These are phyloP conservation scores for Babyrousa celebensis DNA, from an alignment of 2,797 vertebrate genomes.

Conservation along the genomic window DNA sequence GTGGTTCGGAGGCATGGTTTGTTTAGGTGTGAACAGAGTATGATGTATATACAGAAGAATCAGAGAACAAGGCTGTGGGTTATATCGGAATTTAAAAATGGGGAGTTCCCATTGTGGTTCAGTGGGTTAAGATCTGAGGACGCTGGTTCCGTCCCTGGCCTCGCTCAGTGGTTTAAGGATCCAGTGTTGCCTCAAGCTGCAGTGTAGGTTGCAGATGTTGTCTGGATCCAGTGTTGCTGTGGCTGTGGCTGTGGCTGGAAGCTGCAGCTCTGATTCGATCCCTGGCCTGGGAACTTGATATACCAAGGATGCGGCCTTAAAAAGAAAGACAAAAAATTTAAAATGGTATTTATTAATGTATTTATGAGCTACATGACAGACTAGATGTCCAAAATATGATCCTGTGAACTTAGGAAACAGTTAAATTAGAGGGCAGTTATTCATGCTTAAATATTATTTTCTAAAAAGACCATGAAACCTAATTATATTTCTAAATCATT, in stretches of 20 bases:
- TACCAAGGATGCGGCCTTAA: too few relatives aligned
- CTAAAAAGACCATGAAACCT: background rate
- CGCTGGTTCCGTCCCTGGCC: too few relatives aligned
- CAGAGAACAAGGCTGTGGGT: background rate
- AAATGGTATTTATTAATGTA: background rate
- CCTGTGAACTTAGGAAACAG: constrained; percentile 38
- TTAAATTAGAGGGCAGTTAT: constrained; percentile 8
- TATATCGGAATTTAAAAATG: background rate
- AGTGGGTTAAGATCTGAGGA: too few relatives aligned
- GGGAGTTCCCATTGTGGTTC: too few relatives aligned
- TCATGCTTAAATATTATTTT: constrained; percentile 51
- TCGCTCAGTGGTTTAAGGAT: too few relatives aligned
- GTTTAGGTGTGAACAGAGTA: background rate
- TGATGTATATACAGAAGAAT: background rate
- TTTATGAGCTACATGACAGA: background rate
- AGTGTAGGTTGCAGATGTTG: too few relatives aligned
- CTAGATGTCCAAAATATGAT: constrained; percentile 22
- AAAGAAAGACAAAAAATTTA: too few relatives aligned
- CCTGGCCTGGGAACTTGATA: too few relatives aligned
- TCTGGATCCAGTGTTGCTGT: too few relatives aligned
- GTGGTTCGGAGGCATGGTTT: background rate
- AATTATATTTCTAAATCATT: constrained; percentile 50
- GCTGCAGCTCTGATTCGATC: too few relatives aligned
- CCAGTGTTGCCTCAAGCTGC: too few relatives aligned
- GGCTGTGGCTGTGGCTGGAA: too few relatives aligned